Percentiles rank a stretch among this genome's conserved stretches.
Conservation (phyloP, 1,140 invertebrate genomes). For the Drosophila miranda region DNA sequence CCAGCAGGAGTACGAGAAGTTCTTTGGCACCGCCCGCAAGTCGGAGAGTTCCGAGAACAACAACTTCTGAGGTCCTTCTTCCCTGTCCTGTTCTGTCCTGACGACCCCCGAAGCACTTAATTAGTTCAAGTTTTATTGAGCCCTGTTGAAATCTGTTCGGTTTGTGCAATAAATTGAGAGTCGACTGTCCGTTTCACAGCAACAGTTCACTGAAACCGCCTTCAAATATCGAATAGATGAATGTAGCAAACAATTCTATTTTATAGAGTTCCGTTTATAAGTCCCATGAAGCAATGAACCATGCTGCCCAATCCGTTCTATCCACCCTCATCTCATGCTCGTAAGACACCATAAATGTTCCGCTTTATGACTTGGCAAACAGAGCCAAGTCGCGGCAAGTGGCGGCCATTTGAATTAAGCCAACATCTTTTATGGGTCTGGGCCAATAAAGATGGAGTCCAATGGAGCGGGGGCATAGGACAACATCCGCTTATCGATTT, state of each 20-base stretch:
- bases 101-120: constrained; percentile 20
- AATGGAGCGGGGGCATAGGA: background rate
- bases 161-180: constrained; percentile 48
- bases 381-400: constrained; percentile 43
- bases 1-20: constrained; percentile 78
- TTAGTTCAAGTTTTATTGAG: constrained; percentile 76
- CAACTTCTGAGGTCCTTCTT: constrained; percentile 39
- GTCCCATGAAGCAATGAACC: no score
- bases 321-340: no score
- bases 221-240: no score
- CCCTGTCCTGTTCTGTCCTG: background rate
- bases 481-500: constrained; percentile 67
- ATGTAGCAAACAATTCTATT: background rate
- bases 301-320: no score
- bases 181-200: constrained; percentile 9
- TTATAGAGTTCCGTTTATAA: no score
- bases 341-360: constrained; percentile 38
- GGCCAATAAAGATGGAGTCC: constrained; percentile 51
- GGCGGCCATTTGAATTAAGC: constrained; percentile 71
- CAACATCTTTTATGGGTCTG: constrained; percentile 63
- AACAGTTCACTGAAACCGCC: background rate
- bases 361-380: constrained; percentile 69
- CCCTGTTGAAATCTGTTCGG: constrained; percentile 51
- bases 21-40: constrained; percentile 68
- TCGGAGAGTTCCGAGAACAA: constrained; percentile 60